Evolutionary conservation across 2,888 invertebrate genomes (phyloP), one percentile per base, ranked within the genome.

Genomic region (Heterodera filipjevi): DNA sequence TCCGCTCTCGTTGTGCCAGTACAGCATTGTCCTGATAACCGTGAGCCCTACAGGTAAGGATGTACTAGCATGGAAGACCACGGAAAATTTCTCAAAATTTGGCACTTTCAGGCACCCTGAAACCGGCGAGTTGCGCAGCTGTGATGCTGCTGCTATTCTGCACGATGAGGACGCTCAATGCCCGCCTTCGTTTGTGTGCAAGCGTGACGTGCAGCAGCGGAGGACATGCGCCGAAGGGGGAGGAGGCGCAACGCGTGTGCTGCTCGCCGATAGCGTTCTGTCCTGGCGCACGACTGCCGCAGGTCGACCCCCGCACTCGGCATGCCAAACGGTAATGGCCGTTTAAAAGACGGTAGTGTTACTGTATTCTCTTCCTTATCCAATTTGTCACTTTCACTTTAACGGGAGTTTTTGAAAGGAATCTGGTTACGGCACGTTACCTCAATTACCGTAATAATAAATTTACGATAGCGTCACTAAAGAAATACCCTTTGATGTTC

Each of bases 201-300:
- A 75, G n/a, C 32, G 27, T 27, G 64, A 30, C 59, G 59, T 53
- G 53, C 53, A 53, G 53, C 53, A 19, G 6, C 53, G 39, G 12
- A 39, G 6, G 53, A n/a, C 53, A 3, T 53, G 53, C 53, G 2
- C 0, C 49, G 8, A 59, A 59, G 27, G 59, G 27, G 22, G 27
- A 59, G 59, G 59, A 27, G 8, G 27, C 59, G 59, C 27, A n/a
- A 10, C 59, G 59, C 59, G 59, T 81, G 32, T 82, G 82, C 72
- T 82, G 82, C 68, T 81, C 83, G 12, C 76, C 77, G 27, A 83
- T 82, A 64, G 83, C 82, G 39, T 82, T 83, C 39, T 82, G 82
- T 74, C 76, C n/a, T n/a, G 74, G 39, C 19, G 74, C 74, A 44
- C 74, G 39, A 44, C 66, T 78, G 12, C 82, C 82, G 12, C 74